Conservation (phyloP, 2,888 invertebrate genomes). For the Nebria brevicollis region DNA sequence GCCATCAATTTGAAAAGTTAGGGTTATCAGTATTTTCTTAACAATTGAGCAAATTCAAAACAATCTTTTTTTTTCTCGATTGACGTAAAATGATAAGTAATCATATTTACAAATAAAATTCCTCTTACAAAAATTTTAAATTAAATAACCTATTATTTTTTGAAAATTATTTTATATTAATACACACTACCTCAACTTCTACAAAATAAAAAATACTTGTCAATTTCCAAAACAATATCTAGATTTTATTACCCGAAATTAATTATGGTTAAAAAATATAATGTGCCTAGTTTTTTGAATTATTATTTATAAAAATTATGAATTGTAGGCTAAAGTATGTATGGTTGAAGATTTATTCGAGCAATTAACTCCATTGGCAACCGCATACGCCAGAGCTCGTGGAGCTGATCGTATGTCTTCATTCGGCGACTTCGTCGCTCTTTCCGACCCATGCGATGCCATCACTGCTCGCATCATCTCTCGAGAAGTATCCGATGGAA, state of each 20-base stretch:
- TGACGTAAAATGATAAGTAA: not conserved
- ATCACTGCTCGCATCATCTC: conserved; percentile 93
- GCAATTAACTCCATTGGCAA: conserved; percentile 81
- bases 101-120: too few species aligned
- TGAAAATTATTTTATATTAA: too few species aligned
- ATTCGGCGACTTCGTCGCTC: conserved; percentile 96
- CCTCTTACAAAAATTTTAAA: too few species aligned
- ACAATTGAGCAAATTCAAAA: not conserved
- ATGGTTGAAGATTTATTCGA: conserved; percentile 89
- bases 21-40: not conserved
- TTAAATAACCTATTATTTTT: too few species aligned
- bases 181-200: too few species aligned
- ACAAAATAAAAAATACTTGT: too few species aligned
- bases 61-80: not conserved
- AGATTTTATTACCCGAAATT: too few species aligned
- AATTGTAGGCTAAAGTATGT: conserved; percentile 81
- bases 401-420: conserved; percentile 99
- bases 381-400: conserved; percentile 94
- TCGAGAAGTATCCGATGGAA: conserved; percentile 96
- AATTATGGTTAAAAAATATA: too few species aligned
- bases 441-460: conserved; percentile 91
- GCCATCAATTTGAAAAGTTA: not conserved
- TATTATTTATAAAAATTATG: not conserved
- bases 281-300: too few species aligned
- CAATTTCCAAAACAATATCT: too few species aligned